Evolutionary conservation across 2,888 invertebrate species (phyloP), one percentile per base, ranked within the genome.

Genomic region (Microchrysa polita): DNA sequence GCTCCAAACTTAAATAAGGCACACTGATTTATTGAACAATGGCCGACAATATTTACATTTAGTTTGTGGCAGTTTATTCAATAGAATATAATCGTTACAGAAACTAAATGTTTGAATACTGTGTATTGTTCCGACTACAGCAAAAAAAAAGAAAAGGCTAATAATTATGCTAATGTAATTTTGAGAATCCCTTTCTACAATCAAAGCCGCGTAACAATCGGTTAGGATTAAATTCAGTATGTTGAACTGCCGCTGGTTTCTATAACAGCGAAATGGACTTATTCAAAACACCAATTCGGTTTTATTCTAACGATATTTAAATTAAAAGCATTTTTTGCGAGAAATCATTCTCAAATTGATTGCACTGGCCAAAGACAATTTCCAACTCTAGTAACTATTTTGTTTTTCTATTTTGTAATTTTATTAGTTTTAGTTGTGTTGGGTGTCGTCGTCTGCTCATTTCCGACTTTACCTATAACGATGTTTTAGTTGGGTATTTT

Each of bases 1-100:
- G n/a, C n/a, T n/a, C n/a, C n/a, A n/a, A n/a, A n/a, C n/a, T n/a
- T n/a, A n/a, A n/a, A n/a, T n/a, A n/a, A n/a, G n/a, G n/a, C n/a
- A n/a, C n/a, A n/a, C n/a, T 76, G 77, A 79, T 80, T 63, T 79
- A 80, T 80, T 80, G 80, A 80, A 79, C 79, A 79, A 79, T 78
- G 79, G 79, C 79, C 77, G 77, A 72, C 44, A 10, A 2, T 34
- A 34, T 34, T 34, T 34, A 34, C 27, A 73, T 72, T 72, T 75
- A 72, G 76, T 59, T 76, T 74, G 77, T 78, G 73, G 76, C 63
- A 72, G 74, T 75, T 75, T 67, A 65, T 67, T 52, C 55, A 74
- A 16, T 60, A 34, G 2, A n/a, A 44, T 73, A 59, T 44, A 55
- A 59, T 18, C n/a, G 34, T 72, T 72, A 44, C 40, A 74, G 65